phyloP scores from a whole-genome alignment of 2,113 vertebrate genomes.

The Oxyura jamaicensis region DNA sequence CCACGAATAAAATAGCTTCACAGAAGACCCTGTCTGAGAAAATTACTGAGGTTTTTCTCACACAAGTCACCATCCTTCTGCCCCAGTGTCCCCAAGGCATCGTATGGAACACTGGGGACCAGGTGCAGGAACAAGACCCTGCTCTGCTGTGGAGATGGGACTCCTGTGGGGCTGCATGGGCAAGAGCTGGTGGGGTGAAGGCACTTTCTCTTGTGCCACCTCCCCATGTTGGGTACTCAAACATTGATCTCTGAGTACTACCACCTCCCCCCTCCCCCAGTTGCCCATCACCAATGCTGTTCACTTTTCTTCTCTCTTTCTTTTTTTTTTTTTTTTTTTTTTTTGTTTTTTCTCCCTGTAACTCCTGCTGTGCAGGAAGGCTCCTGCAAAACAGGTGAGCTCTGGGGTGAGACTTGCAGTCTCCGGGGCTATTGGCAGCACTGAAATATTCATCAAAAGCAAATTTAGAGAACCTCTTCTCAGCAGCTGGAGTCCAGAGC shows the following conservation, averaged over 20 bases:
- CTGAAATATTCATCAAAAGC: slow-evolving; percentile 45
- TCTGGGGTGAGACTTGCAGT: neutral
- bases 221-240: neutral
- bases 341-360: neutral
- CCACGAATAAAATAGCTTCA: no score
- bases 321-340: neutral
- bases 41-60: no score
- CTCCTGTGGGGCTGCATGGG: fast-evolving
- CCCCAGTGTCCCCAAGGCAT: neutral
- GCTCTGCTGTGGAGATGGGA: neutral
- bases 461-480: neutral
- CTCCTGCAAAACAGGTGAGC: neutral
- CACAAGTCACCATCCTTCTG: neutral
- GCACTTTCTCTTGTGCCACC: neutral
- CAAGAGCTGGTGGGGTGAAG: neutral
- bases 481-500: neutral
- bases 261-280: neutral
- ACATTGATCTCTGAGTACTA: neutral
- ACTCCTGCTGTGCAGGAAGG: neutral
- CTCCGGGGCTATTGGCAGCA: slow-evolving; percentile 1
- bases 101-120: neutral
- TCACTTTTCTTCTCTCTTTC: neutral
- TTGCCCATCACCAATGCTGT: fast-evolving
- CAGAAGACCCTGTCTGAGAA: no score
- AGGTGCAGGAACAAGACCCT: neutral